phyloP scores from a whole-genome alignment of 2,888 invertebrate genomes.

The Pristionchus maxplancki region DNA sequence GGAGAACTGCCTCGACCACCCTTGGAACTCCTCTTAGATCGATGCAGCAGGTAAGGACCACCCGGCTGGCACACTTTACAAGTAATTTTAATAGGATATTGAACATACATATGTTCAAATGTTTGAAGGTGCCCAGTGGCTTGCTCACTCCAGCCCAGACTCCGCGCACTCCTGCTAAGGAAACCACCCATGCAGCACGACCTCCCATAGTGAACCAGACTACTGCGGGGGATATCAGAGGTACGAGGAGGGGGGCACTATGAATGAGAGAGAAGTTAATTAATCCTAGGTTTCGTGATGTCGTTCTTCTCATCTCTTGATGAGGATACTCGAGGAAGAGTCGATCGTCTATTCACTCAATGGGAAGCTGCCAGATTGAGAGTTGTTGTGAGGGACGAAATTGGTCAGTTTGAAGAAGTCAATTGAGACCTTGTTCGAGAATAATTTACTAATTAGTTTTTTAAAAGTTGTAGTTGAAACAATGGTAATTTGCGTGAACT shows the following conservation, averaged over 20 bases:
- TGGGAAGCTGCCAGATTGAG: slow-evolving; percentile 15
- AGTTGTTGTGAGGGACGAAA: neutral
- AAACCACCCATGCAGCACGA: neutral
- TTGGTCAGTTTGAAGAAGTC: neutral
- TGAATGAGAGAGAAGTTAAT: neutral
- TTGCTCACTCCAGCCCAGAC: neutral
- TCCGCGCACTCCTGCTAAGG: neutral
- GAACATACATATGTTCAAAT: neutral
- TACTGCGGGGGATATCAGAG: neutral
- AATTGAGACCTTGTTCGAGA: neutral
- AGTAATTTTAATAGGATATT: neutral
- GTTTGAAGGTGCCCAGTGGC: neutral
- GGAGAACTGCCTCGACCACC: neutral
- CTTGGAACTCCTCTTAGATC: neutral
- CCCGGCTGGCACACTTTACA: neutral
- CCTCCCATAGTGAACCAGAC: neutral
- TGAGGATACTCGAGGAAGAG: neutral
- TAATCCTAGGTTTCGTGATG: neutral
- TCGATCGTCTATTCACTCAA: slow-evolving; percentile 15
- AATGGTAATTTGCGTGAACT: no score
- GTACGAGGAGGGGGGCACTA: neutral
- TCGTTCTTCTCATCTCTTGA: neutral
- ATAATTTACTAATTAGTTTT: neutral
- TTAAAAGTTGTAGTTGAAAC: no score
- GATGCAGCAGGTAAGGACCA: neutral